Base-by-base conservation (phyloP, 2,888 invertebrate species). In the Pyrochroa serraticornis region DNA sequence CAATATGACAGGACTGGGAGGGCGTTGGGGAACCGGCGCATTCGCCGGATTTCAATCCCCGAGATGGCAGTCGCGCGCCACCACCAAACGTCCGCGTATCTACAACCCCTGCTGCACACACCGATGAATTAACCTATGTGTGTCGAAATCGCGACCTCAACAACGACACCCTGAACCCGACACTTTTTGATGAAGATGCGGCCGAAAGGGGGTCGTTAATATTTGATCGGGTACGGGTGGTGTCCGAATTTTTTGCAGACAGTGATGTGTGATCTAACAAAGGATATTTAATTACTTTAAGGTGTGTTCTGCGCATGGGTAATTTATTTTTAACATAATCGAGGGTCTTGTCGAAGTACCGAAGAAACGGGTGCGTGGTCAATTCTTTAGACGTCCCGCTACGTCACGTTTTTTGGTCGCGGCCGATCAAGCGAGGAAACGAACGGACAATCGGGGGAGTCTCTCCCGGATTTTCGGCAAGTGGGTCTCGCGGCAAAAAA, bases 1-100 rank as follows among this genome's bases (percentile, higher is more conserved):
- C 77, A 77, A 77, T 77, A 77, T 75, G 75, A 73, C 74, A 71
- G 71, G 66, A 71, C 67, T 66, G 62, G 65, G 33, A 51, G 63
- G 57, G 60, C 46, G 55, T 63, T 53, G 58, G 62, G 54, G 35
- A 55, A 58, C 56, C 54, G 64, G 64, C 64, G 64, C 64, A 62
- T 52, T 62, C 55, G 59, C 46, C 55, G 44, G 41, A 55, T 37
- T 54, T 55, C 42, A 47, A 42, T n/a, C 49, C 55, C 42, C 34
- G 45, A 54, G 54, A 51, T 46, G 38, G 22, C 37, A 57, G 57
- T 46, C 57, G 57, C 57, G 57, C 57, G 57, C 57, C 51, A 51
- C 57, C 45, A 51, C 39, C 12, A n/a, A 12, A 39, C 37, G 33
- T 50, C 50, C 56, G 44, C 30, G 48, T 50, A 38, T 44, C 38